Evolutionary conservation across 2,888 invertebrate genomes (phyloP).

Genomic region (Pseudeuparius sepicola): DNA sequence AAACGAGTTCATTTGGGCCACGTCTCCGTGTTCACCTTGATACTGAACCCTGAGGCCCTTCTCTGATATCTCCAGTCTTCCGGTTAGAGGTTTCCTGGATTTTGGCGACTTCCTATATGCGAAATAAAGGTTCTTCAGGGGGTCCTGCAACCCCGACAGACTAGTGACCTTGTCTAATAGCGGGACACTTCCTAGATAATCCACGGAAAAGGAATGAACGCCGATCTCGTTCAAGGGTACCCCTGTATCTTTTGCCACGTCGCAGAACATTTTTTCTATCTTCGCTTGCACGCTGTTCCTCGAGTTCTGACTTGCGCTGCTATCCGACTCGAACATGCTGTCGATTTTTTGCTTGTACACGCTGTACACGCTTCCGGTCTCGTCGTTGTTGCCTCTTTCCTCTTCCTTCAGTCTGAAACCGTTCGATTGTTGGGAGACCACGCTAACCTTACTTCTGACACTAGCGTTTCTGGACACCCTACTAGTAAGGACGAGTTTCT

Average conservation of each 20-base stretch:
- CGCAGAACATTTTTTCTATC: constrained; percentile 77
- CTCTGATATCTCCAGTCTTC: constrained; percentile 57
- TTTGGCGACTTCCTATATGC: constrained; percentile 45
- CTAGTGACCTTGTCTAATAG: constrained; percentile 73
- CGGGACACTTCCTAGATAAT: constrained; percentile 73
- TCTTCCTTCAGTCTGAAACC: too few relatives aligned
- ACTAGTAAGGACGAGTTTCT: constrained; percentile 16
- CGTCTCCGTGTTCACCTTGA: constrained; percentile 51
- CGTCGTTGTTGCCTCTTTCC: constrained; percentile 28
- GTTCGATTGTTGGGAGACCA: constrained; percentile 27
- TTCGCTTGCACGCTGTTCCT: constrained; percentile 74
- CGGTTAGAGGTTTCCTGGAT: constrained; percentile 43
- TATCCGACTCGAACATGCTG: constrained; percentile 57
- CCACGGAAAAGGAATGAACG: constrained; percentile 52
- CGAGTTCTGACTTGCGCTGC: constrained; percentile 46
- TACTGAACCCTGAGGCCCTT: constrained; percentile 65
- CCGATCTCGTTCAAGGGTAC: constrained; percentile 46
- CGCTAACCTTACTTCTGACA: constrained; percentile 28
- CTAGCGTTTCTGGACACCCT: constrained; percentile 24
- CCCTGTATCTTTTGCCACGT: constrained; percentile 51
- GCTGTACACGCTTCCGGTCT: constrained; percentile 44
- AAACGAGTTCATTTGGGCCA: constrained; percentile 68
- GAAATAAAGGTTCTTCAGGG: constrained; percentile 64
- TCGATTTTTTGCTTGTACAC: constrained; percentile 78
- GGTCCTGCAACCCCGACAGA: constrained; percentile 70